Evolutionary conservation across 2,797 vertebrate species (phyloP), one percentile per base, ranked within the genome.

Genomic region (Coendou prehensilis): DNA sequence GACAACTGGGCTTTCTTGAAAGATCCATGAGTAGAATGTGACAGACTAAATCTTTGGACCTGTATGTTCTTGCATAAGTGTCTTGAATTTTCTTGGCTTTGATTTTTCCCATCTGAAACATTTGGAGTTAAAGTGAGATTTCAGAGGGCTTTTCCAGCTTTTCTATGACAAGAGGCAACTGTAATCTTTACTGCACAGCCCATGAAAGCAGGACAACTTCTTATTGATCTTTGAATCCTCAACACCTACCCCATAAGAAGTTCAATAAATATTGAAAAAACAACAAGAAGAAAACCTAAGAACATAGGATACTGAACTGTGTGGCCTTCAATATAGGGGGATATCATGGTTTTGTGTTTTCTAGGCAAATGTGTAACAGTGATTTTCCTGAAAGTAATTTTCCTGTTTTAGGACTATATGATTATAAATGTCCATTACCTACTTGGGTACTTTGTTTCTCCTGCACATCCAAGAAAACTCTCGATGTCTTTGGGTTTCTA

Each of bases 351-450:
- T 91, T 93, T 79, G 4, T 90, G 71, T 90, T 87, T 92, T 75
- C 80, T 30, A 81, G 26, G 41, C 28, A 82, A 67, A 30, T 22
- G 22, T 26, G 3, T 52, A 87, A 54, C 22, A 45, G 41, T 67
- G n/a, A 67, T 91, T 96, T 61, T 95, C 52, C 52, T 45, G 13
- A 91, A 84, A 87, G 75, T 45, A 85, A 69, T 89, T 78, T 45
- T 86, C 30, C 47, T 76, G 45, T 61, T 76, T 57, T 28, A 52
- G 41, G 11, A 33, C 15, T 20, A 4, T 41, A 20, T 54, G 56
- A 28, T 52, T 50, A 45, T 22, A 52, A 95, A 57, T 75, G 54
- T 64, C 73, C 5, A n/a, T 85, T 52, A 56, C 8, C 23, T 26
- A 50, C 9, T 11, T 52, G 52, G 50, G 13, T 9, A 14, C 87